Base-by-base conservation (phyloP, 2,888 invertebrate species). In the Rhagium mordax region DNA sequence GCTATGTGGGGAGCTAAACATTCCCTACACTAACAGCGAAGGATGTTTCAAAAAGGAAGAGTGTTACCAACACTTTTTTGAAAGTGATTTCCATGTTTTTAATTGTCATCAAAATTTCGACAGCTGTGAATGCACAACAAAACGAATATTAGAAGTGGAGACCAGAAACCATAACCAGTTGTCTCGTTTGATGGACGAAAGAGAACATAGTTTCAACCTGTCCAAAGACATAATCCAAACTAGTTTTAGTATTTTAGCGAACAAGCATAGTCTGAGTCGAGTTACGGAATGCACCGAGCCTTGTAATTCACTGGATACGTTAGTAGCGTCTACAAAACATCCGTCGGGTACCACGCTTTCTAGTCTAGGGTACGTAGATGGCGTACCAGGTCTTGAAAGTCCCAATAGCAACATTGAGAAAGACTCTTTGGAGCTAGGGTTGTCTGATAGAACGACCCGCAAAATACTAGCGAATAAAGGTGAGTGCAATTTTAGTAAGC, bases 251-350 rank as follows among this genome's bases (percentile, higher is more conserved):
- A 55, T 70, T 3, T 18, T 73, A 6, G 15, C 61, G 48, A 73
- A 66, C 33, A 73, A 61, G 13, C 69, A 68, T 49, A 76, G 74
- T 71, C 61, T 74, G 60, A 78, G 78, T 2, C 72, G 80, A 41
- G 78, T 81, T 10, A 79, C 80, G 3, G 81, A 81, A 72, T 76
- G 79, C 24, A 80, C 80, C 0, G 81, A 81, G 67, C 76, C 81
- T 13, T 49, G 72, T 10, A 69, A 74, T 33, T 77, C 75, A 0
- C 7, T 74, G 27, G 70, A 60, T 10, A 73, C 69, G 24, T 24
- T 70, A 5, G 16, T 53, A 7, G 27, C 15, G 2, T 60, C 51
- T 21, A 24, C 33, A 15, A 66, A 49, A 60, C 51, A 47, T 1
- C 18, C 49, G 3, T 66, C 71, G 0, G 18, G 49, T 0, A 53